Evolutionary conservation across 2,113 vertebrate genomes (phyloP), one percentile per base, ranked within the genome.

Genomic region (Ophiodon elongatus): DNA sequence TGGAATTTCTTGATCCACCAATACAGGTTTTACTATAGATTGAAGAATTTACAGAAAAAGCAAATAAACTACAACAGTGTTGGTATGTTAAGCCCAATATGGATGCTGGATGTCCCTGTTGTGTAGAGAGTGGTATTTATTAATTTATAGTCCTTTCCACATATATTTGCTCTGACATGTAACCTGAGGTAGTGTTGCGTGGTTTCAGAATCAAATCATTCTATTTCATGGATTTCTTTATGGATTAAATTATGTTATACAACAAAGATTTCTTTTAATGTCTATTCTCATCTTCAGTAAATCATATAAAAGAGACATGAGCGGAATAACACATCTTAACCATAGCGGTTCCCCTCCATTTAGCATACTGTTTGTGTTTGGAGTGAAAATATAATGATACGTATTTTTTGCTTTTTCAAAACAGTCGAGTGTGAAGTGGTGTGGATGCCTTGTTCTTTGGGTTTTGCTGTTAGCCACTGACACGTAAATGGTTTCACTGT

Each of bases 321-420:
- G 63, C n/a, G 72, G 25, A 19, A 64, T 67, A 19, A 79, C 50
- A 50, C 43, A 60, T 50, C 54, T 50, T 5, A 43, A 29, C 47
- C 79, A 35, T 13, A 54, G 25, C 27, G 25, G 33, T 62, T 35
- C 1, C 4, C 25, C 43, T 78, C 0, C 6, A 8, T 78, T 39
- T 37, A 73, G 71, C 75, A 80, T 74, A 80, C 2, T 17, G 6
- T 67, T 54, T 81, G 67, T 79, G 71, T 84, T 79, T 90, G 73
- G 23, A 82, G 82, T 91, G 63, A 73, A 76, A 62, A 27, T 15
- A 19, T 31, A n/a, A 29, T 69, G 35, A 78, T 80, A 15, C 29
- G 10, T 59, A 7, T 73, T 75, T n/a, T 33, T 0, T 41, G 25
- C 0, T 76, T 66, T 11, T 29, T 56, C 33, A 1, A 72, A 63